Base-by-base conservation (phyloP, 2,797 vertebrate species). In the Orestias chungarensis region DNA sequence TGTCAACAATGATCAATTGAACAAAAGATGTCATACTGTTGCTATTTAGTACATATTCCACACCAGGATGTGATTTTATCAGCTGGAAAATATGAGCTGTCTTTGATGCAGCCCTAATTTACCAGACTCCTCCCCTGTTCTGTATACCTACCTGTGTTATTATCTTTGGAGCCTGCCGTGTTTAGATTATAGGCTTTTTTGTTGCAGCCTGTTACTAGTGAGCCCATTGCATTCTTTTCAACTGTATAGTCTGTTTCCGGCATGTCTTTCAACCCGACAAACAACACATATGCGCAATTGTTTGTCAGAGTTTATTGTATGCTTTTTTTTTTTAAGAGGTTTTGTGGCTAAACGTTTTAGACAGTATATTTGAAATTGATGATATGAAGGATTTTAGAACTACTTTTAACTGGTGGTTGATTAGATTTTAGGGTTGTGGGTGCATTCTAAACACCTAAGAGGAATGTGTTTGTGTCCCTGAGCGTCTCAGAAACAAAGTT, bases 151-250 rank as follows among this genome's bases (percentile, higher is more conserved):
- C 86, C 90, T 86, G 87, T 88, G 89, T 90, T 73, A 91, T 91
- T 91, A 87, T 87, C 86, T 87, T 72, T 8, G 31, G 76, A 78
- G 80, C 66, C 71, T 40, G 43, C 61, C 77, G 84, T 81, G 84
- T 88, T 91, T 87, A 85, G 88, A 89, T 93, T 91, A 91, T 83
- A 91, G 87, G 83, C 86, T 82, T 87, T 80, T 90, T 77, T 91
- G 91, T 89, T 85, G 74, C 75, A 87, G 88, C 89, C 87, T 90
- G 90, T 85, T 86, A 86, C 87, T 66, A 67, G 79, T 85, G 62
- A 27, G 66, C 66, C 55, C 40, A 0, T 38, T 59, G 78, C 87
- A 88, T 93, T 91, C 87, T 88, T 91, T 86, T 90, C 86, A 82
- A 79, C 84, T 29, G 52, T 44, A 40, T 59, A 62, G 59, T 73